These are phyloP conservation scores for Ambastaia sidthimunki DNA, from an alignment of 2,797 vertebrate species.

Conservation along the genomic window DNA sequence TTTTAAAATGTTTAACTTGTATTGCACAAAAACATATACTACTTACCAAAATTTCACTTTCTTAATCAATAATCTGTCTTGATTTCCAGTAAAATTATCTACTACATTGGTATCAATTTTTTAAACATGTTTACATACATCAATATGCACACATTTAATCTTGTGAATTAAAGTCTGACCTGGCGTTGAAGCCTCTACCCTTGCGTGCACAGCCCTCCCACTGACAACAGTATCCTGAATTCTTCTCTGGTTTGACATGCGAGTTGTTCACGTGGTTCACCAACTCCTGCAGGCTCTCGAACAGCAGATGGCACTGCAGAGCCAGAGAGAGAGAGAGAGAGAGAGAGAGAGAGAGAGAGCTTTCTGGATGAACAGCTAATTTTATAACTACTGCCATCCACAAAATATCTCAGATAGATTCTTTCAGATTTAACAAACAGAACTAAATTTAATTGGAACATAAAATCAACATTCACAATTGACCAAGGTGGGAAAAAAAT, in stretches of 20 bases:
- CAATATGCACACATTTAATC: too few species aligned
- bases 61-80: neutral
- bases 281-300: conserved; percentile 94
- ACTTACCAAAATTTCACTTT: neutral
- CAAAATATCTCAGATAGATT: too few species aligned
- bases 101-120: too few species aligned
- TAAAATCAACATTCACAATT: neutral
- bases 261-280: conserved; percentile 97
- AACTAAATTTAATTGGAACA: neutral
- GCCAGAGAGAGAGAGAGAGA: neutral
- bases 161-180: conserved; percentile 72
- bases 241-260: conserved; percentile 95
- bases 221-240: conserved; percentile 95
- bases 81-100: neutral
- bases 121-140: too few species aligned
- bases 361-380: neutral
- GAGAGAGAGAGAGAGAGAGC: conserved; percentile 12
- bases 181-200: conserved; percentile 94
- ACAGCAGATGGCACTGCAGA: conserved; percentile 92
- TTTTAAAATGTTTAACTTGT: neutral
- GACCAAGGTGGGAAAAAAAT: neutral
- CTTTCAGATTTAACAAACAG: too few species aligned
- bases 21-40: neutral
- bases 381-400: neutral
- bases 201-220: conserved; percentile 97